Evolutionary conservation across 2,797 vertebrate species (phyloP), one percentile per base, ranked within the genome.

Genomic region (Gambusia yucatana): DNA sequence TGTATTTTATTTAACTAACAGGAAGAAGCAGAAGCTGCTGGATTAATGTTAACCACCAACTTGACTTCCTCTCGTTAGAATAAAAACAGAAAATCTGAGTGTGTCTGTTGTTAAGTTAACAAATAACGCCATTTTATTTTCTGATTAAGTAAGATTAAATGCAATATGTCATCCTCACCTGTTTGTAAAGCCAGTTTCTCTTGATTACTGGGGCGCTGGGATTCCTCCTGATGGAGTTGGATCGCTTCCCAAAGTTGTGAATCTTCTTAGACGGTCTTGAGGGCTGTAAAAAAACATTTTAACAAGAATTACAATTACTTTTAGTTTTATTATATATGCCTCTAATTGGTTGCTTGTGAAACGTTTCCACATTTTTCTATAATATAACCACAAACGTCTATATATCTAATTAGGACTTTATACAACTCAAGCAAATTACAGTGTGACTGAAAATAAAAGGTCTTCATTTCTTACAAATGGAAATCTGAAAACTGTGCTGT

Each of bases 201-300:
- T 97, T 98, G 69, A 97, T 94, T 59, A 99, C 97, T 0, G 97
- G 97, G 6, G 98, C 98, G 63, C 97, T 96, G 17, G 97, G 97
- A 87, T 99, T 99, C 85, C 98, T 97, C 92, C 97, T 97, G 88
- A 99, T 99, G 72, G 98, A 99, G 92, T 99, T 99, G 9, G 98
- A 99, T 77, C 98, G 96, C 92, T 99, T 99, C 20, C 98, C 98
- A 85, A 99, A 99, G 93, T 99, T 99, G 90, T 99, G 98, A 86
- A 99, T 84, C 91, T 99, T 99, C 92, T 98, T 98, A 70, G 98
- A 97, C 71, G 97, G 93, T 83, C 98, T 96, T 43, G 98, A 99
- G 14, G 97, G 96, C 98, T 99, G 88, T 70, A 95, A 92, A 93
- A 80, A 79, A 82, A 48, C 33, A 77, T 48, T 41, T 33, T 75